Conservation (phyloP, 2,888 invertebrate species). For the Malthinus seriepunctatus region DNA sequence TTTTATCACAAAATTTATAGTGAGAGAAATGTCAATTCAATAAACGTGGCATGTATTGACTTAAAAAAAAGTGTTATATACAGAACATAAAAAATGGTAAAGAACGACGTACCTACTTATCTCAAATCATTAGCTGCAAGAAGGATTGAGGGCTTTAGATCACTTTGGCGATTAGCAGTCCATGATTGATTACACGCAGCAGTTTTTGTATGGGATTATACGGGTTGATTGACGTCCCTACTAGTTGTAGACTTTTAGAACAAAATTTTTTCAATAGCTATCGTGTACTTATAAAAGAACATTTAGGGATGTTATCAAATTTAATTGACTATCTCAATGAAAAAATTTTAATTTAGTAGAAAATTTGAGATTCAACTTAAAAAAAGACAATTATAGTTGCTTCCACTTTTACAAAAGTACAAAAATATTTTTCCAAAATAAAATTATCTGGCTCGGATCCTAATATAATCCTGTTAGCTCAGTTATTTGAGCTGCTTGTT, state of each 20-base stretch:
- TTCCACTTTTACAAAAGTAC: too few species aligned
- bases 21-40: slow-evolving; percentile 6
- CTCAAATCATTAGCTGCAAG: slow-evolving; percentile 33
- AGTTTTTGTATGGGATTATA: slow-evolving; percentile 30
- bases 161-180: slow-evolving; percentile 31
- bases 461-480: background rate
- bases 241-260: slow-evolving; percentile 19
- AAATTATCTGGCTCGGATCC: too few species aligned
- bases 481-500: background rate
- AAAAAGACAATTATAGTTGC: too few species aligned
- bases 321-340: too few species aligned
- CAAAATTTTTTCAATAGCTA: slow-evolving; percentile 14
- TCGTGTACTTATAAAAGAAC: slow-evolving; percentile 5
- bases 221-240: slow-evolving; percentile 28
- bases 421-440: too few species aligned
- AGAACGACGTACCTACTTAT: slow-evolving; percentile 30
- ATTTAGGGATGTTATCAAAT: background rate
- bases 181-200: slow-evolving; percentile 34
- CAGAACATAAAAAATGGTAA: slow-evolving; percentile 13
- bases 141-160: slow-evolving; percentile 32
- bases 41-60: slow-evolving; percentile 3
- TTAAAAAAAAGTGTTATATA: slow-evolving; percentile 5
- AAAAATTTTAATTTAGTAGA: too few species aligned
- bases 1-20: slow-evolving; percentile 1
- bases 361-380: too few species aligned